Base-by-base conservation (phyloP, 2,888 invertebrate genomes). In the Parnassius glacialis region DNA sequence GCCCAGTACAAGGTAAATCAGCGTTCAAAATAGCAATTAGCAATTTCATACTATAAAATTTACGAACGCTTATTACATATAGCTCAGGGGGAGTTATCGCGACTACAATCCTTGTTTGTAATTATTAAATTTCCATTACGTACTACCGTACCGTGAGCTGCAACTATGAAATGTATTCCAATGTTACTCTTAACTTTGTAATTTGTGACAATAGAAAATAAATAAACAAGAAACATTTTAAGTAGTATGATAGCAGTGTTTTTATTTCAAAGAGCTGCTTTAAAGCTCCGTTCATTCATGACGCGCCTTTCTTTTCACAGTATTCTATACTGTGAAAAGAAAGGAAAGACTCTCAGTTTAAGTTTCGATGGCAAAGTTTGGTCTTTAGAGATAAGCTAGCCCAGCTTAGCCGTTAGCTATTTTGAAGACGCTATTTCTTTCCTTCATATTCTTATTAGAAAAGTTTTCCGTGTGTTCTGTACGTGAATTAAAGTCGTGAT, bases 191-290 rank as follows among this genome's bases (percentile, higher is more conserved):
- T 50, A 50, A 50, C 13, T 2, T 50, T 16, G 7, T 13, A 50
- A 47, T n/a, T 50, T 10, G 13, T 50, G 13, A 25, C 16, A 3
- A 47, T 16, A 48, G 2, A 16, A 13, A 48, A 13, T n/a, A n/a
- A 48, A 20, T 51, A 20, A 10, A 9, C 9, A 51, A 11, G 20
- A 20, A 54, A 20, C 44, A 13, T 44, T 44, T 20, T 7, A 34
- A 34, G 34, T 34, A 34, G 34, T 34, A 7, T 34, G 34, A 34
- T 34, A 34, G 34, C 5, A 34, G n/a, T 41, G 47, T n/a, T 47
- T 47, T 57, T 41, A 57, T 57, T 57, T 48, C 3, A 47, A n/a
- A 43, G 47, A 43, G 43, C 43, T n/a, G 9, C 11, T n/a, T 47
- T 47, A n/a, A n/a, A 12, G n/a, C 12, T 10, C 7, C 13, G n/a